Conservation (phyloP, 2,888 invertebrate genomes). For the Eurytoma adleriae region DNA sequence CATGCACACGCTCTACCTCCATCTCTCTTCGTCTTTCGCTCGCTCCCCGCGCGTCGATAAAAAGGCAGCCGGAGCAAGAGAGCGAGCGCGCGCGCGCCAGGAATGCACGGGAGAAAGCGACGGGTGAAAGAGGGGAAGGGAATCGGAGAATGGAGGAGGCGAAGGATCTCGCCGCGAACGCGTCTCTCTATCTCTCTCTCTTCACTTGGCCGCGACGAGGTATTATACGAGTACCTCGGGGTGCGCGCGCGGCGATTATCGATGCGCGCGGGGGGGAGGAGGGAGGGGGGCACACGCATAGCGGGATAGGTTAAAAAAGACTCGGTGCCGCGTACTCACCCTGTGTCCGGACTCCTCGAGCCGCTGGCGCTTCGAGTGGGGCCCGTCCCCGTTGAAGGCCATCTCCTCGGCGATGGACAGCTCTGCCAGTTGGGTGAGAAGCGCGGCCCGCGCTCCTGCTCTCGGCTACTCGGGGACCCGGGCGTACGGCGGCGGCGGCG, state of each 20-base stretch:
- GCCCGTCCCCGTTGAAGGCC: conserved; percentile 77
- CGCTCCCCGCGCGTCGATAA: too few relatives aligned
- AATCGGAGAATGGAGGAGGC: neutral
- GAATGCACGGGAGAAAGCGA: neutral
- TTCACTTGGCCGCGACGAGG: neutral
- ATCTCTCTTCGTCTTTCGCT: too few relatives aligned
- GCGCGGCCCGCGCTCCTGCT: neutral
- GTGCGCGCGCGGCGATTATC: too few relatives aligned
- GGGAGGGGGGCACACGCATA: neutral
- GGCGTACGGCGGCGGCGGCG: neutral
- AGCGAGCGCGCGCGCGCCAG: neutral
- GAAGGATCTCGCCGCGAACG: neutral
- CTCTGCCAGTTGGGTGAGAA: conserved; percentile 12
- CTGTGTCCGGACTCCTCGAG: conserved; percentile 75
- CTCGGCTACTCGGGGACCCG: conserved; percentile 12
- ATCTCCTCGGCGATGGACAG: conserved; percentile 64
- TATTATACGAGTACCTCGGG: neutral
- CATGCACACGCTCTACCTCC: too few relatives aligned
- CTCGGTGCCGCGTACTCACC: conserved; percentile 65
- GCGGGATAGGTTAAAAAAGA: neutral
- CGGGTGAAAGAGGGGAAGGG: neutral
- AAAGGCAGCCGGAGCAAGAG: too few relatives aligned
- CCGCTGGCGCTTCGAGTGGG: conserved; percentile 76
- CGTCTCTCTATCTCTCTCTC: conserved; percentile 1
- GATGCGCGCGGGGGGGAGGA: neutral